Conservation (phyloP, 2,113 vertebrate species). For the Rhabdomys dilectus region DNA sequence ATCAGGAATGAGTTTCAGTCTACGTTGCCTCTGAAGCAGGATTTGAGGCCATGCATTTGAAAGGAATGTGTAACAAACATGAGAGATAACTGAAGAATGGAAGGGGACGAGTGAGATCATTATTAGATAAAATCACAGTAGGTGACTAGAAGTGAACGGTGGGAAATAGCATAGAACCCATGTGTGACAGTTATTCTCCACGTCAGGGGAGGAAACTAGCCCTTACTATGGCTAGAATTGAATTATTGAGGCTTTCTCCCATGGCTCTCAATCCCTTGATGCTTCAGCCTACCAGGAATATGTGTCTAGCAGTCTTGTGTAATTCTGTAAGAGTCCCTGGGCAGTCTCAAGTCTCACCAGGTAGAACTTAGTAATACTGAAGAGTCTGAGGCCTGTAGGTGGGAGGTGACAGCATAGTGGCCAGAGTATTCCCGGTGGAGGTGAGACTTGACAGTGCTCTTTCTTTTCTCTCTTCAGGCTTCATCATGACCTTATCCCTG, state of each 20-base stretch:
- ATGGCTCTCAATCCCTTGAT: background rate
- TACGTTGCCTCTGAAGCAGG: background rate
- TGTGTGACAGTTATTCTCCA: background rate
- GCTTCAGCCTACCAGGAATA: background rate
- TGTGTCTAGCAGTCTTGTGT: background rate
- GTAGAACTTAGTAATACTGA: background rate
- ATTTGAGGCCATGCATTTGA: background rate
- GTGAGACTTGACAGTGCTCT: slow-evolving; percentile 70
- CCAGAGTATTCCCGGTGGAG: background rate
- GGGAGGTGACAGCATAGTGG: background rate
- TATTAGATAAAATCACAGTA: background rate
- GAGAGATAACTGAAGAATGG: background rate
- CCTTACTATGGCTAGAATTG: slow-evolving; percentile 1
- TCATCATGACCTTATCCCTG: slow-evolving; percentile 95
- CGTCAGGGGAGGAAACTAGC: background rate
- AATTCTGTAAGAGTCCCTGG: background rate
- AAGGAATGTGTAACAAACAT: background rate
- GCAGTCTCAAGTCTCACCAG: background rate
- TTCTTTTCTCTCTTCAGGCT: slow-evolving; percentile 87
- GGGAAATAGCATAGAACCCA: slow-evolving; percentile 8
- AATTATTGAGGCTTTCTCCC: background rate
- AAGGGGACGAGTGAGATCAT: background rate
- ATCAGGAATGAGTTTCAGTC: slow-evolving; percentile 15
- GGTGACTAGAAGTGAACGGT: background rate
- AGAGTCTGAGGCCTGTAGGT: background rate